phyloP scores from a whole-genome alignment of 2,113 vertebrate species.

The Gambusia holbrooki region DNA sequence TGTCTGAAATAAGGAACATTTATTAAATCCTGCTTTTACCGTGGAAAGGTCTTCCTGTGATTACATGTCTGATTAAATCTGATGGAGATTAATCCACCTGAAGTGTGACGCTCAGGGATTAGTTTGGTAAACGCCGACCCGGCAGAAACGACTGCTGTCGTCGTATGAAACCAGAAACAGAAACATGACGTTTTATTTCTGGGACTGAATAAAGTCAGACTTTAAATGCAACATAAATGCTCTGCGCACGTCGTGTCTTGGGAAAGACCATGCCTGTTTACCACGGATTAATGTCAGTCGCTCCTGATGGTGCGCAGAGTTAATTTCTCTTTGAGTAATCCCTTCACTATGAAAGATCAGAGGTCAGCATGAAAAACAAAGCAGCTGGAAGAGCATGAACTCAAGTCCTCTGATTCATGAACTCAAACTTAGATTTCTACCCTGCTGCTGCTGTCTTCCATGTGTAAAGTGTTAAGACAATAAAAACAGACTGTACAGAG shows the following conservation, averaged over 20 bases:
- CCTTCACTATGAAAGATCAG: background rate
- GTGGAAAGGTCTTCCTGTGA: constrained; percentile 4
- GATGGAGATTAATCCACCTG: constrained; percentile 33
- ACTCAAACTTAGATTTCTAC: background rate
- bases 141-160: background rate
- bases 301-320: background rate
- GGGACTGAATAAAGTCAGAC: background rate
- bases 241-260: background rate
- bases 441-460: background rate
- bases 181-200: background rate
- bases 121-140: background rate
- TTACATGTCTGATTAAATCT: constrained; percentile 38
- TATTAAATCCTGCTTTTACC: constrained; percentile 31
- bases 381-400: constrained; percentile 12
- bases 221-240: constrained; percentile 5
- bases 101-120: constrained; percentile 7
- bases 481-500: background rate
- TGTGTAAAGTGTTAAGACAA: background rate
- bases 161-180: background rate
- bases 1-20: background rate
- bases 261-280: background rate
- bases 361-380: constrained; percentile 11
- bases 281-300: constrained; percentile 9
- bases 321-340: constrained; percentile 16
- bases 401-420: background rate